Evolutionary conservation across 2,888 invertebrate species (phyloP), one percentile per base, ranked within the genome.

Genomic region (Alloplasta piceator): DNA sequence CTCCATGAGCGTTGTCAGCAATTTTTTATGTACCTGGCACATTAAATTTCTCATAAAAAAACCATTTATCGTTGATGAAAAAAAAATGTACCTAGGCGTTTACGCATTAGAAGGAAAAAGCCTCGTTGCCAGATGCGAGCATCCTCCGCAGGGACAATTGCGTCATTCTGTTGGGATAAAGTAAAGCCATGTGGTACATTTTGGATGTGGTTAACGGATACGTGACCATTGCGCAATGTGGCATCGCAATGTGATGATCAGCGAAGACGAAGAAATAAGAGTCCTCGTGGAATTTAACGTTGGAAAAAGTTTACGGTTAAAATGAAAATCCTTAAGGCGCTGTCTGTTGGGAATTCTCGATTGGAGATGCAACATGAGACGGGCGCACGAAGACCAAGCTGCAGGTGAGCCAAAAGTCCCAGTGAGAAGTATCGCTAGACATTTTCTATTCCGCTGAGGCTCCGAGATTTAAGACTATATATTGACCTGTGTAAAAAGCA

Each of bases 131-230:
- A 66, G 74, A 74, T 74, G 74, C 7, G 46, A 46, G 10, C 1
- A 38, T 7, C 14, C 5, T 52, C 52, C 7, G 6, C 14, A 7
- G 46, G 64, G 39, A 38, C 46, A 36, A 16, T 10, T 26, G 6
- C 43, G 52, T 61, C 12, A 26, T 58, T 41, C 52, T 26, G 26
- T 26, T 10, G n/a, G n/a, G 26, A 6, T 52, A 52, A 26, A 63
- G 46, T 61, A 6, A 43, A 50, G 68, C 72, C 76, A 77, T 80
- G 67, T 77, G 76, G 67, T 64, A 7, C 7, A 52, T 10, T 43
- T 43, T 63, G 12, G 38, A 16, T 12, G 38, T 66, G 66, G 66
- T 71, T 66, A 26, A 46, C 64, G 70, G 26, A 26, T 26, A 26
- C 26, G 26, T 26, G 26, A 26, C 3, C 26, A 26, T 26, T 1